Conservation (phyloP, 2,797 vertebrate species). For the Sebastes vulpes region DNA sequence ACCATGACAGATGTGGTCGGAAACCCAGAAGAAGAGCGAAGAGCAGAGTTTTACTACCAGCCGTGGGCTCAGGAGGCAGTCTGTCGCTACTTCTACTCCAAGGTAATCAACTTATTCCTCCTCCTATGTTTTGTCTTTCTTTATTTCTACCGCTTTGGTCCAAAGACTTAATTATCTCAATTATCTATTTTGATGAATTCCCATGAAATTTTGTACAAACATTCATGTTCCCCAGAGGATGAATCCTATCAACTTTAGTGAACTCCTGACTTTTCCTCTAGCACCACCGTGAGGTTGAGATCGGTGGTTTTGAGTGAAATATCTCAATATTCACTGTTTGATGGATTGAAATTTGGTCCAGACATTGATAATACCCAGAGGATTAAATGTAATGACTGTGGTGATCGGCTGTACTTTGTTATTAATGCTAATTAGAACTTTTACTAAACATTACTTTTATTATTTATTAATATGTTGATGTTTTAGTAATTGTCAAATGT, state of each 20-base stretch:
- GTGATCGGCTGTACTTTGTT: not conserved
- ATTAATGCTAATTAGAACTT: not conserved
- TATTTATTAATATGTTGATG: not conserved
- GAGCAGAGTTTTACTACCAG: constrained; percentile 99
- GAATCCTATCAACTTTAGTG: not conserved
- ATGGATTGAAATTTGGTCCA: not conserved
- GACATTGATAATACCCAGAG: not conserved
- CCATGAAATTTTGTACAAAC: no score
- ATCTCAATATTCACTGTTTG: not conserved
- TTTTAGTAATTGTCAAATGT: not conserved
- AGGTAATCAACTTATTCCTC: constrained; percentile 82
- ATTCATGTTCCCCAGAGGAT: not conserved
- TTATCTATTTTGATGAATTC: not conserved
- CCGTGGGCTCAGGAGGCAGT: constrained; percentile 99
- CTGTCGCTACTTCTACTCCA: constrained; percentile 99
- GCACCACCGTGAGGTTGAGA: not conserved
- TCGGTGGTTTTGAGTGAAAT: not conserved
- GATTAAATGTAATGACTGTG: not conserved
- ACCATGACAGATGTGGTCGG: constrained; percentile 98
- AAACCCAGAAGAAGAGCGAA: constrained; percentile 97
- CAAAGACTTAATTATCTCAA: not conserved
- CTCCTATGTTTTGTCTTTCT: not conserved
- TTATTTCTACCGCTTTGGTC: not conserved
- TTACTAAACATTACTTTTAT: not conserved
- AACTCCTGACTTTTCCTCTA: not conserved